These are phyloP conservation scores for Gryllus longicercus DNA, from an alignment of 2,888 invertebrate species.

Conservation along the genomic window DNA sequence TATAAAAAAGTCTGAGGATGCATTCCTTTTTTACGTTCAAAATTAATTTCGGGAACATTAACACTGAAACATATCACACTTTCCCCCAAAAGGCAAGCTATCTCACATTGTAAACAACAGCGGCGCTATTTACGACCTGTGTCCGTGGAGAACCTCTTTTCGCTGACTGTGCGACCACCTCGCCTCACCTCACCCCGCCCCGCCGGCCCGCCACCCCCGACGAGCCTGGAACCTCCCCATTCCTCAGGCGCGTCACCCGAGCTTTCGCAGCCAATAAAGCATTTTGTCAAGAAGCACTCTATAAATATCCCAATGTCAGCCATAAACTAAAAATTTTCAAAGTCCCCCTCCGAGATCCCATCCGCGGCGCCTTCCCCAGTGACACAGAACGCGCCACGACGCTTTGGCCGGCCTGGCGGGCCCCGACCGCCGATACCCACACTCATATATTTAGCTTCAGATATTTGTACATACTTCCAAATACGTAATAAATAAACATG, in stretches of 20 bases:
- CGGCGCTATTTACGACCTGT: no score
- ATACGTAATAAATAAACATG: conserved; percentile 17
- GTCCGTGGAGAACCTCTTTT: no score
- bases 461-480: conserved; percentile 17
- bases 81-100: no score
- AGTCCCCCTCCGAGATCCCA: not conserved
- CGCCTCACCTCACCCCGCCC: not conserved
- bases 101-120: no score
- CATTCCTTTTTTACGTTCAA: no score
- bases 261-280: conserved; percentile 17
- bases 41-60: no score
- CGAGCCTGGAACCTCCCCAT: not conserved
- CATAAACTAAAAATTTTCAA: conserved; percentile 7
- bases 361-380: not conserved
- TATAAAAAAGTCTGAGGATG: no score
- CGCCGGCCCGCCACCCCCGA: not conserved
- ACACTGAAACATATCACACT: no score
- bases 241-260: not conserved
- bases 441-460: conserved; percentile 9
- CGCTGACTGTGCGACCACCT: no score
- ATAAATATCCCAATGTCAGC: not conserved
- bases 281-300: conserved; percentile 9
- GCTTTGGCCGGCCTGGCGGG: not conserved
- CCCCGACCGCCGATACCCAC: not conserved
- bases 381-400: not conserved